Conservation (phyloP, 2,797 vertebrate genomes). For the Eptatretus atami region DNA sequence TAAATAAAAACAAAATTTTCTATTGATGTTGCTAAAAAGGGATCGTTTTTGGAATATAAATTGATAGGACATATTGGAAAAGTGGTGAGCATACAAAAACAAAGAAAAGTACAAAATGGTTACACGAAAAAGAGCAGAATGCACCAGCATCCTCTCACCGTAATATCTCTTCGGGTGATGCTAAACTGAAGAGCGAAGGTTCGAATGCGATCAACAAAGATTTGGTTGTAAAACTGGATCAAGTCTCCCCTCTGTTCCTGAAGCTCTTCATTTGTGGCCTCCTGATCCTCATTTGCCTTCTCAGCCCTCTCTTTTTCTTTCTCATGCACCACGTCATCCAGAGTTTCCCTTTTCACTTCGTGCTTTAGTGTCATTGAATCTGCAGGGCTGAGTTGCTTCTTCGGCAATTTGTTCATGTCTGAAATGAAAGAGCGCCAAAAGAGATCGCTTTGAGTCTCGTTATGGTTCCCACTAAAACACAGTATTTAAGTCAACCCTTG, state of each 20-base stretch:
- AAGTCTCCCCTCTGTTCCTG: conserved; percentile 58
- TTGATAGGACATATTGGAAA: too few species aligned
- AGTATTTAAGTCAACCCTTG: too few species aligned
- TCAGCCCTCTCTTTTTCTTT: too few species aligned
- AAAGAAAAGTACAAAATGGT: background rate
- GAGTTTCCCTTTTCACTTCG: too few species aligned
- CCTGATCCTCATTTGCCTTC: background rate
- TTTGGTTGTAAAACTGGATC: conserved; percentile 65
- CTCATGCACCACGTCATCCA: too few species aligned
- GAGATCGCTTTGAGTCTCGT: background rate
- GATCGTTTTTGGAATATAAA: too few species aligned
- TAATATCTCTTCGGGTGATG: conserved; percentile 21
- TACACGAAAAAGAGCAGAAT: background rate
- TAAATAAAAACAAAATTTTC: too few species aligned
- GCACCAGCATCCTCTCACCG: conserved; percentile 17
- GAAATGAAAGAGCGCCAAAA: background rate
- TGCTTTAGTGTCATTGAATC: too few species aligned
- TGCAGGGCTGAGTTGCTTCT: too few species aligned
- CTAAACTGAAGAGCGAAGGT: conserved; percentile 46
- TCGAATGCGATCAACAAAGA: conserved; percentile 51
- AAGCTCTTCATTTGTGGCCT: conserved; percentile 9
- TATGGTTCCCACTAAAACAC: too few species aligned
- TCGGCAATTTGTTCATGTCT: background rate
- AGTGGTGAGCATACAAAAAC: too few species aligned
- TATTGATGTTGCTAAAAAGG: too few species aligned